phyloP scores from a whole-genome alignment of 1,140 invertebrate genomes.

The Condylostylus longicornis region DNA sequence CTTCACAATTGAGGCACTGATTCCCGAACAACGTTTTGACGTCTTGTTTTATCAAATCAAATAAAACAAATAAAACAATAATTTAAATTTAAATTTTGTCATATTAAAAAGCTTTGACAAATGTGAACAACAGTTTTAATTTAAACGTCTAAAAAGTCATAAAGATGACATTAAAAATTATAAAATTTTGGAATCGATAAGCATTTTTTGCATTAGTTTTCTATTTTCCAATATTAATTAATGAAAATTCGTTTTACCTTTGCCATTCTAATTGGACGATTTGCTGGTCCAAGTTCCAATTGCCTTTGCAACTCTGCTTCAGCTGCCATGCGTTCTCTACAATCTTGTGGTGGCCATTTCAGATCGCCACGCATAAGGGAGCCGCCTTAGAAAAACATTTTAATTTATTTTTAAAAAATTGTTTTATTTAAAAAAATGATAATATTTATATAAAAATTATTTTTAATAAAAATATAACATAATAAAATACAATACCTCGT shows the following conservation, averaged over 20 bases:
- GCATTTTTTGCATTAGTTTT: too few species aligned
- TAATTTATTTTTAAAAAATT: not conserved
- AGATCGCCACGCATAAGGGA: conserved; percentile 64
- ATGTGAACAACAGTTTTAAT: too few species aligned
- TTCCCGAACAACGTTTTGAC: too few species aligned
- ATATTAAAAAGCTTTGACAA: too few species aligned
- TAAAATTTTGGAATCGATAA: not conserved
- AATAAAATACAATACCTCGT: conserved; percentile 35
- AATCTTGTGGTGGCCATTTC: conserved; percentile 66
- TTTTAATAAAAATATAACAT: conserved; percentile 1
- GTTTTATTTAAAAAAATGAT: conserved; percentile 1
- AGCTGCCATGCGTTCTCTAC: conserved; percentile 52
- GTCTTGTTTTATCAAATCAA: too few species aligned
- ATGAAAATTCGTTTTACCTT: conserved; percentile 14
- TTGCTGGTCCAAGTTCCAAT: conserved; percentile 54
- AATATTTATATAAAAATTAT: not conserved
- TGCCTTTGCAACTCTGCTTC: conserved; percentile 55
- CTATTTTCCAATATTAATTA: not conserved
- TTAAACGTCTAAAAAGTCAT: too few species aligned
- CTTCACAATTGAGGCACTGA: too few species aligned
- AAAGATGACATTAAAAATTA: too few species aligned
- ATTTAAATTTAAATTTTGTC: too few species aligned
- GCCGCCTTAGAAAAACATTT: conserved; percentile 36
- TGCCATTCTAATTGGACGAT: conserved; percentile 46
- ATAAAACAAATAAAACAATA: too few species aligned